Percentiles rank a stretch among this genome's conserved stretches.
Evolutionary conservation across 1,140 invertebrate species (phyloP).

Genomic region (Anadara kagoshimensis): DNA sequence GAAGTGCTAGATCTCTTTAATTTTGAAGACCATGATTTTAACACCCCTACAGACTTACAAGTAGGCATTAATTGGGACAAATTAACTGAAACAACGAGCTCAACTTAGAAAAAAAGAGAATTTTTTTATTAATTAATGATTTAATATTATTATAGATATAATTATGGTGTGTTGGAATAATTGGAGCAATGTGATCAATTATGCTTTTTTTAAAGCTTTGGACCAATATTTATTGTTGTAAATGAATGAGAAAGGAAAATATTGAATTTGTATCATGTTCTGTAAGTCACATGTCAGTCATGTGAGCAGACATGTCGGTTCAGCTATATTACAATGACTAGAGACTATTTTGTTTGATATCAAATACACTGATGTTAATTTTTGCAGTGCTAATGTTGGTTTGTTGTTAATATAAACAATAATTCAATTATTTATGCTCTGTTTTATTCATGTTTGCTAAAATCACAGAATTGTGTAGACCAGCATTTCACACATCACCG

Average conservation of each 20-base stretch:
- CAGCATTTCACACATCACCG: too few relatives aligned
- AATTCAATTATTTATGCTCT: constrained; percentile 13
- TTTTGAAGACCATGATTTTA: constrained; percentile 82
- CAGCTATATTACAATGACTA: too few relatives aligned
- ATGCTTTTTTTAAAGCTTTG: constrained; percentile 34
- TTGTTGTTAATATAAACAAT: constrained; percentile 13
- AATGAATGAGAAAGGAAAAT: too few relatives aligned
- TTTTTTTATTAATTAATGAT: constrained; percentile 9
- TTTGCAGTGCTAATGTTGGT: constrained; percentile 31
- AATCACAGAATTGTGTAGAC: too few relatives aligned
- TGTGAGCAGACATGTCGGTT: too few relatives aligned
- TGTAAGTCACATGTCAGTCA: too few relatives aligned
- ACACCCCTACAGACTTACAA: constrained; percentile 77
- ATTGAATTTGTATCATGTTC: too few relatives aligned
- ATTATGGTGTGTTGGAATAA: constrained; percentile 21
- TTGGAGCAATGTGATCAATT: constrained; percentile 21
- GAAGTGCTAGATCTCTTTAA: constrained; percentile 83
- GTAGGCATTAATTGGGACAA: constrained; percentile 67
- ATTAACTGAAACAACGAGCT: constrained; percentile 51
- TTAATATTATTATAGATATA: constrained; percentile 6
- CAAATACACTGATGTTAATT: not conserved
- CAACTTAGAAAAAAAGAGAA: not conserved
- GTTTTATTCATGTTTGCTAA: constrained; percentile 6
- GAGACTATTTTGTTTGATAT: too few relatives aligned
- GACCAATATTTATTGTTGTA: constrained; percentile 11